Evolutionary conservation across 53 echinoderm and acorn worm genomes (phyloP), one percentile per base, ranked within the genome.

Genomic region (Astropecten irregularis): DNA sequence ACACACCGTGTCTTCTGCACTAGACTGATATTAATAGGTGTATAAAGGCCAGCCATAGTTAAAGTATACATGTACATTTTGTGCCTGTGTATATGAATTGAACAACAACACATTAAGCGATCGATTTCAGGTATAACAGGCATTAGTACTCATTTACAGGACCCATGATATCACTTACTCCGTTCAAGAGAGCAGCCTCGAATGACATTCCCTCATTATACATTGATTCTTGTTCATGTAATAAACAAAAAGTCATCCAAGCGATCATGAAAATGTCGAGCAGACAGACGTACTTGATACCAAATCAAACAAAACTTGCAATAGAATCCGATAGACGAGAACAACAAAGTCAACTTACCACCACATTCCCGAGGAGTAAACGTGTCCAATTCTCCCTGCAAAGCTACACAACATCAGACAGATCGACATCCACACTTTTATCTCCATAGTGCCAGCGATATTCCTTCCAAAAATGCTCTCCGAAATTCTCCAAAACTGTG

Each of bases 331-430:
- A n/a, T n/a, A n/a, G n/a, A n/a, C n/a, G n/a, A n/a, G n/a, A n/a
- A n/a, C n/a, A 42, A 42, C 19, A 14, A 58, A 30, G 10, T 21
- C 10, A n/a, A 79, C 79, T 79, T 79, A 79, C 79, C 79, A 79
- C 79, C 79, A 79, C 32, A 79, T 79, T 79, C 79, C 79, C 31
- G 79, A 79, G 18, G 79, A 60, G 48, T 62, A 79, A 18, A 62
- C 63, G 21, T 79, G 62, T 9, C 79, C 79, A 29, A 79, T 62
- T 62, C 46, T 60, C 30, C 56, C 61, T 18, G 79, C 62, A 26
- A 79, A 79, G 56, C 61, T 79, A 28, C 79, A 59, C 5, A 44
- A 30, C 9, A 62, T 9, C 13, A 79, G 79, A 9, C 79, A 79
- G 19, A 32, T 15, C 16, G 79, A 62, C 46, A 79, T 9, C 61